phyloP scores from a whole-genome alignment of 2,797 vertebrate genomes.

The Lepilemur ruficaudatus region DNA sequence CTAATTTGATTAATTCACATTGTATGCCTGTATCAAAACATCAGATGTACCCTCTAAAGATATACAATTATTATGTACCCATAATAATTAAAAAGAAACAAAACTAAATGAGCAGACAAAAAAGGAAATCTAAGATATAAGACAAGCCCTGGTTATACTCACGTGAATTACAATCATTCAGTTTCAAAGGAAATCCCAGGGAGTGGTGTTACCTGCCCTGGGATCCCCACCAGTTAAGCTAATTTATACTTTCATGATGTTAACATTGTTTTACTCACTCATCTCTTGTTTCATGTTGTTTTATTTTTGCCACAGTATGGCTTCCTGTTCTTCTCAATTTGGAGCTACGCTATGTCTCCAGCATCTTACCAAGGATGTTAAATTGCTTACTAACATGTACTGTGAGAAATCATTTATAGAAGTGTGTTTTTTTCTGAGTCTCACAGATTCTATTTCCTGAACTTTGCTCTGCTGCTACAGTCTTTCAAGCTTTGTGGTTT shows the following conservation, averaged over 20 bases:
- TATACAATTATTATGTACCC: neutral
- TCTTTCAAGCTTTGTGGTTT: neutral
- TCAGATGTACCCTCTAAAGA: neutral
- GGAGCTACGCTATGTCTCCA: neutral
- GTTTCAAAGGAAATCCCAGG: neutral
- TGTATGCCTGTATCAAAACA: neutral
- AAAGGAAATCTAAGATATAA: neutral
- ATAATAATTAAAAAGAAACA: neutral
- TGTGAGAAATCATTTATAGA: neutral
- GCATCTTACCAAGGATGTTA: neutral
- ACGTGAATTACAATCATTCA: neutral
- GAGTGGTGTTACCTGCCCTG: neutral
- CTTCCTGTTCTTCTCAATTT: neutral
- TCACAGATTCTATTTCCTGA: neutral
- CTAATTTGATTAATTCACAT: neutral
- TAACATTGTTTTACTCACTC: neutral
- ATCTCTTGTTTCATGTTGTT: neutral
- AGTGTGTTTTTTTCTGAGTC: neutral
- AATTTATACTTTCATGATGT: neutral
- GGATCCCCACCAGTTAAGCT: neutral
- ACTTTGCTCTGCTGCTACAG: neutral
- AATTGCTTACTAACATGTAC: conserved; percentile 25
- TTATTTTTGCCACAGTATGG: neutral
- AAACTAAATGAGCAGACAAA: too few species aligned
- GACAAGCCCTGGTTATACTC: neutral